Base-by-base conservation (phyloP, 1,140 invertebrate species). In the Stegodyphus mimosarum region DNA sequence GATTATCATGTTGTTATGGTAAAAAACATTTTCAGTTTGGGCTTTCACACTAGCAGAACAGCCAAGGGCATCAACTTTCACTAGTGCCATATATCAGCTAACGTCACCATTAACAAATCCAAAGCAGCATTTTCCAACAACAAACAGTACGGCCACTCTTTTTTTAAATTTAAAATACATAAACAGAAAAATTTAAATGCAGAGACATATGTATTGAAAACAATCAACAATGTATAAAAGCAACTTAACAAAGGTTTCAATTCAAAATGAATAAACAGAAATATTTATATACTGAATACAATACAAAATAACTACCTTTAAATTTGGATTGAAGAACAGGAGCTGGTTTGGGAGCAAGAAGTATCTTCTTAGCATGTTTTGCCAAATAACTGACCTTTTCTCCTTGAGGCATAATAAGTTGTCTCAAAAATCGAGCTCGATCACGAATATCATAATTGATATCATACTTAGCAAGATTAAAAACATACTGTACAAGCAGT, bases 381-480 rank as follows among this genome's bases (percentile, higher is more conserved):
- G 93, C 90, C 6, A 98, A 90, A 33, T 33, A 33, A 48, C 90
- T 92, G 89, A 87, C 89, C 17, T 89, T 87, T 80, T 90, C 90
- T 84, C 92, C 92, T 73, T 92, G 90, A 11, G 94, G 93, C 88
- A 95, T 83, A 6, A 98, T 93, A 88, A 99, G 95, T 52, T 94
- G 94, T 48, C 94, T 93, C 17, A 99, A 91, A 88, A 99, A 95
- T 33, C 98, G 91, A 5, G 96, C 96, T 2, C 98, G 92, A 91
- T 99, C 99, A 63, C 99, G 92, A 64, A 99, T 98, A 91, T 99
- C 98, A 89, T 99, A 99, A 90, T 97, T 99, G 75, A 95, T 94
- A 92, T 99, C 99, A 90, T 99, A 99, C 88, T 98, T 96, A 0
- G 99, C 98, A 88, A 99, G 91, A 89, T 97, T 97, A 87, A 99